A percentile compares a stretch with the other conserved stretches of the same genome.
These are phyloP conservation scores for Protonibea diacanthus DNA, from an alignment of 2,797 vertebrate species.

Conservation along the genomic window DNA sequence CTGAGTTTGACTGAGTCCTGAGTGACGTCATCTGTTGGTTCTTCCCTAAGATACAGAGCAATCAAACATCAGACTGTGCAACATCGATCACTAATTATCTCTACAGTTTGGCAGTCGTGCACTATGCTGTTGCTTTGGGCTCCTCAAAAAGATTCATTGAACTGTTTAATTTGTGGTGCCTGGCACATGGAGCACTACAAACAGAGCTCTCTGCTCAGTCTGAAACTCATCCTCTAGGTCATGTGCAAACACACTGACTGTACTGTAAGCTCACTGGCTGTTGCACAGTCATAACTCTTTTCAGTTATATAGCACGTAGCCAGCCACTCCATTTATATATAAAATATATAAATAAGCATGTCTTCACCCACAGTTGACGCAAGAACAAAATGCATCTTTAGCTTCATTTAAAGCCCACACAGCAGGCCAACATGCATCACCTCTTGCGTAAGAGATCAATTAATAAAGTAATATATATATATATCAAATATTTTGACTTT, in stretches of 20 bases:
- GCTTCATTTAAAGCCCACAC: background rate
- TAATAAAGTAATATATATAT: background rate
- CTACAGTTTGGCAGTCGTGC: background rate
- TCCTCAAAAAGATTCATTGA: conserved; percentile 13
- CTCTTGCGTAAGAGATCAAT: background rate
- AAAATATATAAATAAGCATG: background rate
- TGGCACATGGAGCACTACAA: background rate
- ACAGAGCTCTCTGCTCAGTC: conserved; percentile 6
- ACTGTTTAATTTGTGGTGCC: conserved; percentile 7
- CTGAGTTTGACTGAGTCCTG: conserved; percentile 79
- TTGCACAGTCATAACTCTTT: background rate
- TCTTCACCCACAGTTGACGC: background rate
- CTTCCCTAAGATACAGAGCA: conserved; percentile 70
- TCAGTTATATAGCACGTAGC: conserved; percentile 1
- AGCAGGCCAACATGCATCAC: background rate
- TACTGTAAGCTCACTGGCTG: background rate
- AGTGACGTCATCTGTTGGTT: conserved; percentile 52
- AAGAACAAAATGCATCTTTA: background rate
- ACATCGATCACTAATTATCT: background rate
- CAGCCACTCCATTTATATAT: background rate
- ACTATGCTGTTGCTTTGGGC: background rate
- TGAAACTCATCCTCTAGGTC: background rate
- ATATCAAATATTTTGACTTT: background rate
- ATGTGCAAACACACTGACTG: background rate
- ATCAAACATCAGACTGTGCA: background rate